These are phyloP conservation scores for Dyspetes luteomarginatus DNA, from an alignment of 2,888 invertebrate species.

Conservation along the genomic window DNA sequence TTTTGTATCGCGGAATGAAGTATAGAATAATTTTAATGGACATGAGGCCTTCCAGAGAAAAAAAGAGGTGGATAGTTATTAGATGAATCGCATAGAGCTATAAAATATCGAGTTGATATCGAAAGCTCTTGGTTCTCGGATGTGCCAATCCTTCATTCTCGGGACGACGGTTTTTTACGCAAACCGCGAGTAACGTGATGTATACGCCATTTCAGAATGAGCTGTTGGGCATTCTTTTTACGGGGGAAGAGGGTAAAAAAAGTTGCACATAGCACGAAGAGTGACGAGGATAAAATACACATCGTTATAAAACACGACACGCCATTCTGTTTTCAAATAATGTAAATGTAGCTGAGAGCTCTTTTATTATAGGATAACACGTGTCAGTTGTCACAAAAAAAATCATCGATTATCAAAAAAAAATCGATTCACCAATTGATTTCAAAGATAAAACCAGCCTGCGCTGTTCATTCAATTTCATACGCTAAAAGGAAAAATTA, in stretches of 20 bases:
- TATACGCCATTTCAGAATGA: slow-evolving; percentile 6
- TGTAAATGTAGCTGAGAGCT: neutral
- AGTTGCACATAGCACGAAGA: neutral
- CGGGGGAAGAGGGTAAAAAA: neutral
- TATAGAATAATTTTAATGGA: too few species aligned
- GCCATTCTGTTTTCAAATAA: slow-evolving; percentile 42
- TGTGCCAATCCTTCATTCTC: slow-evolving; percentile 26
- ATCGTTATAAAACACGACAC: slow-evolving; percentile 39
- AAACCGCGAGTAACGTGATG: neutral
- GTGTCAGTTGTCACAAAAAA: too few species aligned
- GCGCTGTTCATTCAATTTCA: too few species aligned
- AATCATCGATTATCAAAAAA: slow-evolving; percentile 4
- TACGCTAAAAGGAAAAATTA: too few species aligned
- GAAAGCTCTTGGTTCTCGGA: slow-evolving; percentile 17
- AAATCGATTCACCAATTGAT: too few species aligned
- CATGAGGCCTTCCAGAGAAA: too few species aligned
- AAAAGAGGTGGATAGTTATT: slow-evolving; percentile 5
- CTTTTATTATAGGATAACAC: too few species aligned
- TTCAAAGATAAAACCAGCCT: too few species aligned
- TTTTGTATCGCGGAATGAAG: too few species aligned
- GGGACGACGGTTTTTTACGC: slow-evolving; percentile 3
- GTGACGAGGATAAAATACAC: slow-evolving; percentile 30
- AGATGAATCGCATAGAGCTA: slow-evolving; percentile 10
- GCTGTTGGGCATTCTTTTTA: slow-evolving; percentile 11
- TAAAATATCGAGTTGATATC: slow-evolving; percentile 22